These are phyloP conservation scores for Clarias fuscus DNA, from an alignment of 2,797 vertebrate species.

Conservation along the genomic window DNA sequence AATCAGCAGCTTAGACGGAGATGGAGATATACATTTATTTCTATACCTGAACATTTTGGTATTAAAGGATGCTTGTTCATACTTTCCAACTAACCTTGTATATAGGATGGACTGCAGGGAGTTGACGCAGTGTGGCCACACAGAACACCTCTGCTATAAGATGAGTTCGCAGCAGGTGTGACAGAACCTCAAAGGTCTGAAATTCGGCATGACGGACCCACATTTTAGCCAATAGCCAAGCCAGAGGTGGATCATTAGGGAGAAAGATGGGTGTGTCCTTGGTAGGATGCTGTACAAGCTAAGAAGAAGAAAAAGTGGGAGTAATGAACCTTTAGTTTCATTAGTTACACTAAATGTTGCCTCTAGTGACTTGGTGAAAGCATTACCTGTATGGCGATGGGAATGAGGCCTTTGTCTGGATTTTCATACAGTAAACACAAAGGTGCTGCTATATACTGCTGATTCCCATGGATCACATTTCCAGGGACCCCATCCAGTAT, in stretches of 20 bases:
- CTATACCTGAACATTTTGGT: too few relatives aligned
- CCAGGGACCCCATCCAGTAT: constrained; percentile 78
- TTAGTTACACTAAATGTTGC: background rate
- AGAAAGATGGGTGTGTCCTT: constrained; percentile 73
- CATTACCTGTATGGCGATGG: constrained; percentile 79
- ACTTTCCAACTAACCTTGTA: too few relatives aligned
- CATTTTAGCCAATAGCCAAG: too few relatives aligned
- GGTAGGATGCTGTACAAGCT: constrained; percentile 79
- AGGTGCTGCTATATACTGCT: constrained; percentile 75
- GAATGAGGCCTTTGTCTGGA: constrained; percentile 74
- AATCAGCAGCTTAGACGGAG: too few relatives aligned
- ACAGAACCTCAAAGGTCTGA: too few relatives aligned
- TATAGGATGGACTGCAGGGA: too few relatives aligned
- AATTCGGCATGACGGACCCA: too few relatives aligned
- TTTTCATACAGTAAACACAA: constrained; percentile 78
- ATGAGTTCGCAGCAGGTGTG: too few relatives aligned
- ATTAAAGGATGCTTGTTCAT: too few relatives aligned
- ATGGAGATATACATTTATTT: too few relatives aligned
- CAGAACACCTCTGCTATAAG: too few relatives aligned
- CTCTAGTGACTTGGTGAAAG: background rate
- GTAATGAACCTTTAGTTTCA: background rate
- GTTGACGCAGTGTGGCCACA: too few relatives aligned
- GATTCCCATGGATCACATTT: constrained; percentile 69
- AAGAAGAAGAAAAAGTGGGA: background rate
- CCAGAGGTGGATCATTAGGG: constrained; percentile 69